Evolutionary conservation across 2,113 vertebrate genomes (phyloP), one percentile per base, ranked within the genome.

Genomic region (Eidolon helvum): DNA sequence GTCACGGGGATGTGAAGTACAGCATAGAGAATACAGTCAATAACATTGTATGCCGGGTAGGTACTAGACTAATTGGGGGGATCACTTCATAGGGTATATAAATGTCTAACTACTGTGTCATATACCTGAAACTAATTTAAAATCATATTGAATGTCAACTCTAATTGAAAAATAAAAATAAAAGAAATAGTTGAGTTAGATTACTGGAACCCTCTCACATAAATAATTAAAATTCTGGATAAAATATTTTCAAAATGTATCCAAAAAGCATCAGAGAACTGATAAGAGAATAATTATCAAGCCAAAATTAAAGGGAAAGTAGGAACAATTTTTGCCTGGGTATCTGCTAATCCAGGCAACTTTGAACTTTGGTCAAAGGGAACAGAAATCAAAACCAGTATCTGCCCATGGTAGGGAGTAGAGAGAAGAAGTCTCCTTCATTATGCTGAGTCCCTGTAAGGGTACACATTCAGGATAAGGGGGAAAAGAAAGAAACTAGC

Each of bases 221-320:
- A 63, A 28, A 85, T 18, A 79, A 87, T 6, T 63, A 74, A 78
- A 65, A 63, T 33, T 93, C 74, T 69, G 19, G 35, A 61, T 88
- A 91, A 91, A 92, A 57, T 78, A 93, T 91, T 82, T 93, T 95
- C 5, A 48, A 89, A 92, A 63, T 59, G 68, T 87, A 48, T 69
- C 10, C 53, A n/a, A 65, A 90, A 90, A 78, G 43, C 10, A 79
- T 24, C 15, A 82, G 78, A 96, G 55, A 75, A 45, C 35, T 78
- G 40, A 33, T 18, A 79, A 65, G 16, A 61, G n/a, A 77, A 24
- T 57, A 88, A 79, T 35, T 57, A 55, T 45, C 33, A 93, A 43
- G 57, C 35, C 35, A 66, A 66, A 95, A 91, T 43, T 28, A 53
- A 96, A 94, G 30, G 68, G 40, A 68, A 85, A 75, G 30, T 38